Evolutionary conservation across 2,888 invertebrate species (phyloP).

Genomic region (Eremobia ochroleuca): DNA sequence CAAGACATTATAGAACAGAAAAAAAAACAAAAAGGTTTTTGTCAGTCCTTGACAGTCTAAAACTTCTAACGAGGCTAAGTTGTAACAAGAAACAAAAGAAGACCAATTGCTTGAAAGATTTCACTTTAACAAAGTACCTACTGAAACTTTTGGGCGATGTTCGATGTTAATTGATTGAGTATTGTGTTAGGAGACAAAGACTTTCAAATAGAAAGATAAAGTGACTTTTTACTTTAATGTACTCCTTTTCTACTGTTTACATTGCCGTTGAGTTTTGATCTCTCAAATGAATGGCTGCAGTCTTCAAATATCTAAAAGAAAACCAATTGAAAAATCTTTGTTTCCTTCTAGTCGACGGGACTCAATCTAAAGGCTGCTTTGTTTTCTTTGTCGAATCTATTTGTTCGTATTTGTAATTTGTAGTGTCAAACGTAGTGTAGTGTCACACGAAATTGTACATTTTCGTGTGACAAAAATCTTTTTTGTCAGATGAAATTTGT

Average conservation of each 20-base stretch:
- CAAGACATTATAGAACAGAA: background rate
- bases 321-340: conserved; percentile 20
- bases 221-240: conserved; percentile 18
- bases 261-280: conserved; percentile 24
- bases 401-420: no score
- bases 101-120: conserved; percentile 22
- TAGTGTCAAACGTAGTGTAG: no score
- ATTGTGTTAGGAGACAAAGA: conserved; percentile 22
- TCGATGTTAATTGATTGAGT: conserved; percentile 51
- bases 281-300: conserved; percentile 34
- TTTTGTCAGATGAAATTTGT: no score
- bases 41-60: background rate
- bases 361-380: background rate
- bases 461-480: no score
- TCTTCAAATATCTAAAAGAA: conserved; percentile 18
- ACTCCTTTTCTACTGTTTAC: background rate
- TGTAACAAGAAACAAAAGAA: conserved; percentile 36
- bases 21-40: background rate
- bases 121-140: conserved; percentile 12
- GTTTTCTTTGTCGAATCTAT: background rate
- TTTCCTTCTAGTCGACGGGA: background rate
- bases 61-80: conserved; percentile 31
- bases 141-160: conserved; percentile 18
- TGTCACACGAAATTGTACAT: no score
- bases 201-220: conserved; percentile 29